A percentile compares a stretch with the other conserved stretches of the same genome.
Conservation (phyloP, 2,113 vertebrate genomes). For the Pituophis catenifer region DNA sequence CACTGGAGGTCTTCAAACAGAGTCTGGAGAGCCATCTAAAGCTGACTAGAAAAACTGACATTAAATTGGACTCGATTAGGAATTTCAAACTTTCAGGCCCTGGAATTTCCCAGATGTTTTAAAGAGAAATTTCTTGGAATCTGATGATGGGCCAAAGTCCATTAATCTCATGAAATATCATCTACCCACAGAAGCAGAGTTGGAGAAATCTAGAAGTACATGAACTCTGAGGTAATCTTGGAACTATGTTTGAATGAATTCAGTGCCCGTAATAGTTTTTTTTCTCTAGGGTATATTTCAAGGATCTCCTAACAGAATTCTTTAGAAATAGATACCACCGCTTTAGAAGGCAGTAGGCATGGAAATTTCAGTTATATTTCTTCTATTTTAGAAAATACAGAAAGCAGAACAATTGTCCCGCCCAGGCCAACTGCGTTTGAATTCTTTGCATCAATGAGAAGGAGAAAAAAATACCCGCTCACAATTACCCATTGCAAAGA, state of each 20-base stretch:
- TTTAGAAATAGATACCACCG: neutral
- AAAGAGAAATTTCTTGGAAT: neutral
- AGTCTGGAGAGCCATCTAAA: neutral
- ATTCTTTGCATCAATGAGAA: neutral
- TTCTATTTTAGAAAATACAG: neutral
- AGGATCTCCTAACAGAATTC: neutral
- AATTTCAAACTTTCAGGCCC: neutral
- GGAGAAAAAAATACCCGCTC: neutral
- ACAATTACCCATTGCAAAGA: neutral
- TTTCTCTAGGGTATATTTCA: neutral
- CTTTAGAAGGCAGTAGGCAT: neutral
- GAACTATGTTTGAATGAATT: neutral
- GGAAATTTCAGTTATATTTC: neutral
- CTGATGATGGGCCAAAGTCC: neutral
- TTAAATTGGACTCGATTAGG: neutral
- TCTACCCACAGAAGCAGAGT: neutral
- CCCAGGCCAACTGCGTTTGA: neutral
- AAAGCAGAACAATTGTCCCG: neutral
- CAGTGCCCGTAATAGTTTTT: neutral
- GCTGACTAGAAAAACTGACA: neutral
- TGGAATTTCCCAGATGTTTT: neutral
- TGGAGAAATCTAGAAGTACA: neutral
- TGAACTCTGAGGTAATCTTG: neutral
- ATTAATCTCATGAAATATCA: neutral
- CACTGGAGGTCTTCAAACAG: neutral